Evolutionary conservation across 2,797 vertebrate genomes (phyloP), one percentile per base, ranked within the genome.

Genomic region (Hydrocynus forskahlii): DNA sequence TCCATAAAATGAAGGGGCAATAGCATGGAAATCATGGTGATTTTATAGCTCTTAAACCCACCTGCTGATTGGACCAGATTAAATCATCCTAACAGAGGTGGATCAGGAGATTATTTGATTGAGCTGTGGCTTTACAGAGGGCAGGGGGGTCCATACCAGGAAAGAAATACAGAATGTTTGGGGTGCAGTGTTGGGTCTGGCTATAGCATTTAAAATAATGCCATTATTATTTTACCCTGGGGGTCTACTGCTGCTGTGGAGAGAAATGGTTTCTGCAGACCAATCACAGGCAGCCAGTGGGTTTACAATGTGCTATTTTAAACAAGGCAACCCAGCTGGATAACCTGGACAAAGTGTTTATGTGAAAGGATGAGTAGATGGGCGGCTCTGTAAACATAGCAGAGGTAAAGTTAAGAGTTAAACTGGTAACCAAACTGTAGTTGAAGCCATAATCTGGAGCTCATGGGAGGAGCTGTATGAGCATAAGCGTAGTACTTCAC

Each of bases 21-120:
- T 79, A 68, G 74, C 35, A 40, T 38, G 63, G 35, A 70, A 81
- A 81, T 59, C 29, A 29, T 80, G 63, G 74, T 68, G n/a, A 78
- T 21, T 79, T 86, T 85, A 77, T 76, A 73, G 72, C 62, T 64
- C 29, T 72, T 74, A 64, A 89, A 88, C 84, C 48, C 72, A 76
- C 72, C 84, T 76, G 83, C 73, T 80, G 69, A 70, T 79, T 69
- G 74, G 62, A 78, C 70, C 79, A 78, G 81, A 85, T 88, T 87
- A 88, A 90, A 76, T 89, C 80, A 76, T 89, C 80, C 81, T 75
- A 40, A 63, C 50, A 81, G 82, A 87, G 79, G 75, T 73, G 78
- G 88, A 89, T 92, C 91, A 91, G 12, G 6, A 78, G 80, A 85
- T 88, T 86, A 91, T 89, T 88, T 88, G 82, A 85, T 79, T 29